Evolutionary conservation across 2,888 invertebrate genomes (phyloP).

Genomic region (Tetheella fluctuosa): DNA sequence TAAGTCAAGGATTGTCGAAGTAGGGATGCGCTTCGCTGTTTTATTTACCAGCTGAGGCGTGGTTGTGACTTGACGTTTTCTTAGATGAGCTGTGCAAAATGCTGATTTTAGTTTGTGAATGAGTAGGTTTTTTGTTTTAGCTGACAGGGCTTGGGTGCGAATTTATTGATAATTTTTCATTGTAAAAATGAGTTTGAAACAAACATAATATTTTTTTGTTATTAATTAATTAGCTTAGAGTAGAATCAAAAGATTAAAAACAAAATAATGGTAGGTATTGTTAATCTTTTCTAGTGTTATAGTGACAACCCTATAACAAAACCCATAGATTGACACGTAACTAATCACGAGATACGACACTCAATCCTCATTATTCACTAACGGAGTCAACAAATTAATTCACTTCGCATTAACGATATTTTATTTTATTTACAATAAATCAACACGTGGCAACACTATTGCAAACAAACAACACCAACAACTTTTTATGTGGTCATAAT

Average conservation of each 20-base stretch:
- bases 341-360: slow-evolving; percentile 1
- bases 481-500: slow-evolving; percentile 1
- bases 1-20: slow-evolving; percentile 68
- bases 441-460: slow-evolving; percentile 5
- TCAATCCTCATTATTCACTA: slow-evolving; percentile 10
- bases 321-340: slow-evolving; percentile 8
- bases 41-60: slow-evolving; percentile 8
- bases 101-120: not conserved
- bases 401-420: not conserved
- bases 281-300: not conserved
- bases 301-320: slow-evolving; percentile 4
- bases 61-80: slow-evolving; percentile 9
- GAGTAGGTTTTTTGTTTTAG: not conserved
- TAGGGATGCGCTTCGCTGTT: slow-evolving; percentile 30
- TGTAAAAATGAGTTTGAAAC: not conserved
- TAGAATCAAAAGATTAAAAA: too few relatives aligned
- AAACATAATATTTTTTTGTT: too few relatives aligned
- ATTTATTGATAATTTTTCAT: not conserved
- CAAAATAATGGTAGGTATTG: too few relatives aligned
- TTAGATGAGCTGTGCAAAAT: not conserved
- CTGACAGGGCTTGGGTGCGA: not conserved
- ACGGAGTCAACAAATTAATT: slow-evolving; percentile 11
- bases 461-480: not conserved
- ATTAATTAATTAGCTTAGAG: too few relatives aligned
- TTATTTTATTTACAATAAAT: slow-evolving; percentile 9